phyloP scores from a whole-genome alignment of 2,113 vertebrate species.

The Tachuris rubrigastra region DNA sequence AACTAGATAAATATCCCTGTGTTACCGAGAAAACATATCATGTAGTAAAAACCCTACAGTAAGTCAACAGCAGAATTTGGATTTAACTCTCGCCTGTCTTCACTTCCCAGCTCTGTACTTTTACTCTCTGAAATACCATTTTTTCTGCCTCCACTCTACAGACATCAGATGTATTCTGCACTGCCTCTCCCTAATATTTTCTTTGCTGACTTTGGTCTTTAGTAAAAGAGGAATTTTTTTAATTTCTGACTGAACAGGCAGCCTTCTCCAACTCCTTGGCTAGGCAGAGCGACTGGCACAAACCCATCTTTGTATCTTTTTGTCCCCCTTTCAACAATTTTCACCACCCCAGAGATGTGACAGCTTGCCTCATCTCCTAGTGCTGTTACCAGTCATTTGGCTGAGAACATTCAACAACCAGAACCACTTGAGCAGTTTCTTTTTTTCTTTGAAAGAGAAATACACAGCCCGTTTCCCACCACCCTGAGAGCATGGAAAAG shows the following conservation, averaged over 20 bases:
- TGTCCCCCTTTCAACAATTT: background rate
- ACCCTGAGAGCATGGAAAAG: background rate
- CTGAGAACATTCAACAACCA: background rate
- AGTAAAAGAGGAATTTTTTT: background rate
- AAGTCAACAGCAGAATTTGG: background rate
- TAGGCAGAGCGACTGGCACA: background rate
- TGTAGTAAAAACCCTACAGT: background rate
- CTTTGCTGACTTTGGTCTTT: background rate
- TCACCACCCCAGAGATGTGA: background rate
- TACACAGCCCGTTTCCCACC: background rate
- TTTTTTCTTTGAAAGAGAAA: background rate
- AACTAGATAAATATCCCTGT: background rate
- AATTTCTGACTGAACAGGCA: background rate
- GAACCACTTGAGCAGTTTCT: background rate
- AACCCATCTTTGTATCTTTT: background rate
- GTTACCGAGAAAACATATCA: background rate
- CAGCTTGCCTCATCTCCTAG: background rate
- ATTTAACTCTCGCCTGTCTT: background rate
- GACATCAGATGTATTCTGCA: background rate
- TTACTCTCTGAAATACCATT: background rate
- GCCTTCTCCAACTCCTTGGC: background rate
- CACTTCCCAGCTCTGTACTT: background rate
- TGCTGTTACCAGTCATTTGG: background rate
- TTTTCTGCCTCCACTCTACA: background rate
- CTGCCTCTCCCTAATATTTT: background rate